Conservation (phyloP, 1,140 invertebrate species). For the Stegodyphus dumicola region DNA sequence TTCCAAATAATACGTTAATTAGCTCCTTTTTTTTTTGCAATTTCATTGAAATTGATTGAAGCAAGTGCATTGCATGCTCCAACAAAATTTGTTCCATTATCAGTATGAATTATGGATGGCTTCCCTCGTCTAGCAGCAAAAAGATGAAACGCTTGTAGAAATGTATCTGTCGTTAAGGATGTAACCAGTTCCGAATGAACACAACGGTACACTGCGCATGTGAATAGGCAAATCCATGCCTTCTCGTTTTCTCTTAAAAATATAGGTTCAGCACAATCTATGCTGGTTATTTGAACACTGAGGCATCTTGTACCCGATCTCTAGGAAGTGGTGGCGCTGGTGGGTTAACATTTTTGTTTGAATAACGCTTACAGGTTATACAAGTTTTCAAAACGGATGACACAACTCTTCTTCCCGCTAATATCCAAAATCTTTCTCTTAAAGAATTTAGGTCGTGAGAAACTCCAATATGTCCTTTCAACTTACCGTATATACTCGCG, state of each 20-base stretch:
- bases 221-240: constrained; percentile 41
- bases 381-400: too few relatives aligned
- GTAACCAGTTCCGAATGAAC: constrained; percentile 67
- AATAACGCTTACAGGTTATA: too few relatives aligned
- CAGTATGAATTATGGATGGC: constrained; percentile 65
- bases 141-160: constrained; percentile 67
- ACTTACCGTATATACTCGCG: too few relatives aligned
- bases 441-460: not conserved
- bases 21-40: too few relatives aligned
- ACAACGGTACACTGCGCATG: constrained; percentile 26
- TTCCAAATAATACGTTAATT: too few relatives aligned
- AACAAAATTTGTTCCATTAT: constrained; percentile 68
- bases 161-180: constrained; percentile 66
- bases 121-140: constrained; percentile 67
- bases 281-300: constrained; percentile 65
- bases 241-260: constrained; percentile 58
- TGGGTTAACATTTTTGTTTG: too few relatives aligned
- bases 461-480: constrained; percentile 1
- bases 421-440: constrained; percentile 11
- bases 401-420: constrained; percentile 15
- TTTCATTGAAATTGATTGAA: constrained; percentile 5
- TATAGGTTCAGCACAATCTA: constrained; percentile 66
- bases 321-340: constrained; percentile 59
- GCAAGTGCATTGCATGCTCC: constrained; percentile 52
- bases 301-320: constrained; percentile 63